Base-by-base conservation (phyloP, 2,113 vertebrate species). In the Xyrauchen texanus region DNA sequence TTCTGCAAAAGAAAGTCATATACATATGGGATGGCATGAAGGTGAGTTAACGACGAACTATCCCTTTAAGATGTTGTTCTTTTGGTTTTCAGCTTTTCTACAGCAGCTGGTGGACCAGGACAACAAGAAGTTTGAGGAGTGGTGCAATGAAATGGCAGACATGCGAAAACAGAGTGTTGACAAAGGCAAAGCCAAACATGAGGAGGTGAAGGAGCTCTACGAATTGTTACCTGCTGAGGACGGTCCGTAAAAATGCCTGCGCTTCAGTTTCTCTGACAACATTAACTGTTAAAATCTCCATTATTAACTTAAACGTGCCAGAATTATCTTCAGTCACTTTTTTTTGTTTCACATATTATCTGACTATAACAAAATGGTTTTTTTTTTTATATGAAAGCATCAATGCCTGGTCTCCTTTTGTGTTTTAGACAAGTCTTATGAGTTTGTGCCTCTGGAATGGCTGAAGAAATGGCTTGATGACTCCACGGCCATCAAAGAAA, bases 151-250 rank as follows among this genome's bases (percentile, higher is more conserved):
- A 86, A 99, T 99, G 98, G 92, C 96, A 0, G 95, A 98, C 89
- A 99, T 99, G 98, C 94, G 98, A 82, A 96, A 95, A 78, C 95
- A 98, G 87, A 99, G 97, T 2, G 97, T 99, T 87, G 96, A 97
- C 89, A 95, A 98, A 86, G 98, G 98, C 90, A 98, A 95, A 89
- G 96, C 96, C 89, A 99, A 99, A 71, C 98, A 99, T 3, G 97
- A 98, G 89, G 98, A 99, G 93, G 97, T 99, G 94, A 98, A 98
- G 94, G 96, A 98, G 93, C 97, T 99, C 91, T 99, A 98, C 94
- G 92, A 97, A 94, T 96, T 96, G 92, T 95, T 99, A 93, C 96
- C 97, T 51, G 95, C 96, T 81, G 94, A 92, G 96, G 95, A 96
- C 90, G 98, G 97, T 99, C 93, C 93, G 96, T 97, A 94, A 96